A percentile compares a stretch with the other conserved stretches of the same genome.
Conservation (phyloP, 2,113 vertebrate genomes). For the Neolamprologus fasciatus region DNA sequence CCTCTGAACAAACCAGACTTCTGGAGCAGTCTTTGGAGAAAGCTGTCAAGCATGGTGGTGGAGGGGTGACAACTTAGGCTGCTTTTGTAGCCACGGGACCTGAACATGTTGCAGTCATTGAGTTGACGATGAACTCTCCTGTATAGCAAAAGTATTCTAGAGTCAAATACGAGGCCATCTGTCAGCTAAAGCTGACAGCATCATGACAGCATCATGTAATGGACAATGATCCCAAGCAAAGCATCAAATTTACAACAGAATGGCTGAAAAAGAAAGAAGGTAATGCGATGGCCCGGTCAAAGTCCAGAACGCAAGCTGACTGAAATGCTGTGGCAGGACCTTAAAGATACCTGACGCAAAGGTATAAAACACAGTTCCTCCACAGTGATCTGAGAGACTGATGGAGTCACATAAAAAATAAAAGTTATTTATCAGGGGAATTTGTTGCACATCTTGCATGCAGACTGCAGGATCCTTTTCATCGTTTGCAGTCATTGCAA, state of each 20-base stretch:
- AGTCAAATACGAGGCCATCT: not conserved
- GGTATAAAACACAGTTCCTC: not conserved
- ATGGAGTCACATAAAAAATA: not conserved
- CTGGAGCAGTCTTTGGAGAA: not conserved
- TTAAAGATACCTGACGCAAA: not conserved
- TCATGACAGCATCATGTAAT: fast-evolving
- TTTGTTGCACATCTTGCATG: not conserved
- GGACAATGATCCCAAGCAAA: not conserved
- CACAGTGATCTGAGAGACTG: not conserved
- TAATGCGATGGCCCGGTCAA: not conserved
- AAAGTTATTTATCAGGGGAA: not conserved
- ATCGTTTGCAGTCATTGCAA: fast-evolving
- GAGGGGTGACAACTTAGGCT: not conserved
- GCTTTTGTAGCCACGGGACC: not conserved
- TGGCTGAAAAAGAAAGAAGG: not conserved
- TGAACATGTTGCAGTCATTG: not conserved
- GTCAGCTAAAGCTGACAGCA: not conserved
- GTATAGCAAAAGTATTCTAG: not conserved
- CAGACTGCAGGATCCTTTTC: not conserved
- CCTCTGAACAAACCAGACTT: not conserved
- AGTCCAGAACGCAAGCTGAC: not conserved
- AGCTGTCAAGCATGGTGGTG: not conserved
- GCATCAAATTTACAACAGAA: not conserved
- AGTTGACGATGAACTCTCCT: not conserved
- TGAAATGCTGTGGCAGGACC: not conserved